These are phyloP conservation scores for Telmatochromis bifrenatus DNA, from an alignment of 2,113 vertebrate species.

Conservation along the genomic window DNA sequence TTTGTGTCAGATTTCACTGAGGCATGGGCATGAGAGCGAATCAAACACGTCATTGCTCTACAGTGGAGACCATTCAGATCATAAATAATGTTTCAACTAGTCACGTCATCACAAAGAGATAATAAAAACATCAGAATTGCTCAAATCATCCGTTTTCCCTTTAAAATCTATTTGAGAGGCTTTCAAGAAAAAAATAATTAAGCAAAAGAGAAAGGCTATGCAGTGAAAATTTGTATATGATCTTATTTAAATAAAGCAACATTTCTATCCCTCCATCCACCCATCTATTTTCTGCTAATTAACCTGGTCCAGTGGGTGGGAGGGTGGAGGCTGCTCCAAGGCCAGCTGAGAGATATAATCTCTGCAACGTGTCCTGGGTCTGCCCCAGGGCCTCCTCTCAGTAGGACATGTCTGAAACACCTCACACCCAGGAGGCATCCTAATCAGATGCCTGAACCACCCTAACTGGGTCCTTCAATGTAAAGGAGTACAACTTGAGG, in stretches of 20 bases:
- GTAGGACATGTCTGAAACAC: not conserved
- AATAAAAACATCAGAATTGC: not conserved
- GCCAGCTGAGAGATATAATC: not conserved
- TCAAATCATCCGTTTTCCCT: not conserved
- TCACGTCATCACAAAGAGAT: not conserved
- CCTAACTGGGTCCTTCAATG: not conserved
- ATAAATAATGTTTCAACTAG: not conserved
- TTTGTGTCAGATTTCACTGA: not conserved
- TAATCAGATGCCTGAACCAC: not conserved
- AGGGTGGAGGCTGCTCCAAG: not conserved
- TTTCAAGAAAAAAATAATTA: not conserved
- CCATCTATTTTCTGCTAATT: not conserved
- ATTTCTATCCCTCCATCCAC: not conserved
- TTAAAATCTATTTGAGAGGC: not conserved
- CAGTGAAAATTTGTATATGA: not conserved
- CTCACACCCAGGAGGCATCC: not conserved
- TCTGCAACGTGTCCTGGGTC: not conserved
- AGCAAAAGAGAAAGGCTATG: not conserved
- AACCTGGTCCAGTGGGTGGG: not conserved
- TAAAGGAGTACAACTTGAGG: not conserved
- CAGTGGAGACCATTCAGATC: not conserved
- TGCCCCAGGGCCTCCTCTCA: not conserved
- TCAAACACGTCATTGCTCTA: not conserved
- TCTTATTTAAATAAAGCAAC: not conserved
- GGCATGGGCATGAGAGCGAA: not conserved